A percentile compares a stretch with the other conserved stretches of the same genome.
Conservation (phyloP, 2,888 invertebrate genomes). For the Erannis defoliaria region DNA sequence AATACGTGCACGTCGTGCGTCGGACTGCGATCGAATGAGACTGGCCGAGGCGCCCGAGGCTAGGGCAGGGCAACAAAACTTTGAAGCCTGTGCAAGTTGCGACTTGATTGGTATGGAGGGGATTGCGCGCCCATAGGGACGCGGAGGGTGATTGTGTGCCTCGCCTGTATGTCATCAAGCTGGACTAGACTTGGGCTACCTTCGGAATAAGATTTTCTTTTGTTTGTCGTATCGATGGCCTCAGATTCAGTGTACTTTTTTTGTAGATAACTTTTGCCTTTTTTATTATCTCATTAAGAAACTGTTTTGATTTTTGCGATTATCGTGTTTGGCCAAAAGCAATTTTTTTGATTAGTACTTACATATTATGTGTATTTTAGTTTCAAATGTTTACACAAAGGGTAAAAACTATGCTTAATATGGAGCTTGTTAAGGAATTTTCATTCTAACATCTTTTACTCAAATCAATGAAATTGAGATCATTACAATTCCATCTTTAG, state of each 20-base stretch:
- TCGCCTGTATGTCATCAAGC: constrained; percentile 40
- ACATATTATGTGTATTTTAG: too few species aligned
- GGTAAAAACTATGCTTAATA: too few species aligned
- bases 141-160: constrained; percentile 46
- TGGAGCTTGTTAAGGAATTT: too few species aligned
- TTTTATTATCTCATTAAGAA: constrained; percentile 41
- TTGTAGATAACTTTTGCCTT: constrained; percentile 46
- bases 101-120: constrained; percentile 67
- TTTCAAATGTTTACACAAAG: background rate
- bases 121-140: constrained; percentile 48
- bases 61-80: constrained; percentile 57
- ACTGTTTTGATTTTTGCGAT: constrained; percentile 19
- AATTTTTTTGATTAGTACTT: too few species aligned
- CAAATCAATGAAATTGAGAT: background rate
- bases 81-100: constrained; percentile 73
- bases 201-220: constrained; percentile 69
- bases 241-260: too few species aligned
- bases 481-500: constrained; percentile 2
- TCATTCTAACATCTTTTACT: too few species aligned
- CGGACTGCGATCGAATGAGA: constrained; percentile 76
- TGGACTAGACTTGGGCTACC: constrained; percentile 59
- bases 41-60: constrained; percentile 56
- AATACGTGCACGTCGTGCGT: constrained; percentile 65
- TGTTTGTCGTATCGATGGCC: constrained; percentile 69
- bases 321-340: background rate